Percentiles rank a stretch among this genome's conserved stretches.
These are phyloP conservation scores for Cliona cf. orientalis DNA, from an alignment of 37 sponge, comb jelly and placozoan species.

Conservation along the genomic window DNA sequence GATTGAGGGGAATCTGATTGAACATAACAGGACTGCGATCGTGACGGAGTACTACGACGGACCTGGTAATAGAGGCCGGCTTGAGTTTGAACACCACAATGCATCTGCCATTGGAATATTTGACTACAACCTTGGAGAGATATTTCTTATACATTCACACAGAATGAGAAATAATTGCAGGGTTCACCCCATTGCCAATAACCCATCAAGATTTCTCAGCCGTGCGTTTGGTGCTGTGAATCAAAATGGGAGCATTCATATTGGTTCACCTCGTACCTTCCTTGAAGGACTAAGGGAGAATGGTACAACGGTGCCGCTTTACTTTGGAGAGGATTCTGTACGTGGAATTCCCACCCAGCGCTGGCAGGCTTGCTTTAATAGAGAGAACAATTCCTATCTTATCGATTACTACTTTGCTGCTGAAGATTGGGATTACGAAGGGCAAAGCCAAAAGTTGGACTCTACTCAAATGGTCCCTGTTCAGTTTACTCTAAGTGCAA, in stretches of 20 bases:
- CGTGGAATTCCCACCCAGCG: slow-evolving; percentile 46
- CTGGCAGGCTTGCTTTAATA: slow-evolving; percentile 50
- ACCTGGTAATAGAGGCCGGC: slow-evolving; percentile 42
- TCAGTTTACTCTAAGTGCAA: background rate
- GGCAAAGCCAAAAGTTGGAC: background rate
- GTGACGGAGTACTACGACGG: slow-evolving; percentile 50
- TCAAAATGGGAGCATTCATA: slow-evolving; percentile 34
- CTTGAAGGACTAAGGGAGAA: background rate
- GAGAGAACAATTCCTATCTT: slow-evolving; percentile 15
- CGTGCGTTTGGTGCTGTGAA: slow-evolving; percentile 10
- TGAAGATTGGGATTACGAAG: background rate
- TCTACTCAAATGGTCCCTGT: slow-evolving; percentile 2
- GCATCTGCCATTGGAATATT: background rate
- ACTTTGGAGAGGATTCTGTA: slow-evolving; percentile 30
- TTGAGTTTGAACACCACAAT: background rate
- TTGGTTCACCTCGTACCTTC: slow-evolving; percentile 19
- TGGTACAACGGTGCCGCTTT: background rate
- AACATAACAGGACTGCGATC: background rate
- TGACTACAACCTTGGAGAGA: slow-evolving; percentile 33
- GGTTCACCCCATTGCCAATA: background rate
- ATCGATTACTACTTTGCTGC: slow-evolving; percentile 63
- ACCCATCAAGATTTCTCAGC: background rate
- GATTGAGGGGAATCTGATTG: slow-evolving; percentile 32
- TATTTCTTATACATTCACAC: slow-evolving; percentile 29
- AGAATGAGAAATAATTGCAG: slow-evolving; percentile 11